phyloP scores from a whole-genome alignment of 2,113 vertebrate genomes.

The Gymnogyps californianus region DNA sequence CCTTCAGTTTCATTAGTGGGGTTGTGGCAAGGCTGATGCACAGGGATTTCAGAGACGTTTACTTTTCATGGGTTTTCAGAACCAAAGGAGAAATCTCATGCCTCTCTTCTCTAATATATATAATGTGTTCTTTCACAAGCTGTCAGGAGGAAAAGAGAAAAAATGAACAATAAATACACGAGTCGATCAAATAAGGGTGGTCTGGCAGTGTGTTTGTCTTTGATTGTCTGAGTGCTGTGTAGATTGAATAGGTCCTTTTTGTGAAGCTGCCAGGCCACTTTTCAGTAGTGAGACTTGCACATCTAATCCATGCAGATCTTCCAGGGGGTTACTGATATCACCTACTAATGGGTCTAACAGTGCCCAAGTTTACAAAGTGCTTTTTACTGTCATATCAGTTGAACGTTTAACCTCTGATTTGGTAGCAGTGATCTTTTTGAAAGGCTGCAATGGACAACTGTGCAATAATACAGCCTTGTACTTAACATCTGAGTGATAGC shows the following conservation, averaged over 20 bases:
- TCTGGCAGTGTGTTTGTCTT: background rate
- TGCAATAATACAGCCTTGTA: background rate
- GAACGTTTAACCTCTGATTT: background rate
- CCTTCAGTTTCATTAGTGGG: background rate
- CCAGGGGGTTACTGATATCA: too few relatives aligned
- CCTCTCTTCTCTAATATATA: background rate
- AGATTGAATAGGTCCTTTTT: background rate
- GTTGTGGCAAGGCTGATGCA: background rate
- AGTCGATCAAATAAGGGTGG: background rate
- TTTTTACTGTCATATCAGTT: background rate
- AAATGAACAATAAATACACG: background rate
- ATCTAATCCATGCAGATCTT: rapidly evolving
- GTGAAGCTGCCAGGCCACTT: background rate
- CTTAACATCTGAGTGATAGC: background rate
- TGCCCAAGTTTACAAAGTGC: background rate
- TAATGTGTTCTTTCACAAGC: background rate
- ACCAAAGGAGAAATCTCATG: background rate
- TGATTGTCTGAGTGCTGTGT: background rate
- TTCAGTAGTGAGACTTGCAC: background rate
- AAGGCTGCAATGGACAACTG: background rate
- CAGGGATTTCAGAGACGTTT: background rate
- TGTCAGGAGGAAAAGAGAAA: background rate
- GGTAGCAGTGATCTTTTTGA: background rate
- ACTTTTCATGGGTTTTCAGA: background rate
- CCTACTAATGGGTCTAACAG: background rate